Evolutionary conservation across 2,113 vertebrate species (phyloP).

Genomic region (Phrynosoma platyrhinos): DNA sequence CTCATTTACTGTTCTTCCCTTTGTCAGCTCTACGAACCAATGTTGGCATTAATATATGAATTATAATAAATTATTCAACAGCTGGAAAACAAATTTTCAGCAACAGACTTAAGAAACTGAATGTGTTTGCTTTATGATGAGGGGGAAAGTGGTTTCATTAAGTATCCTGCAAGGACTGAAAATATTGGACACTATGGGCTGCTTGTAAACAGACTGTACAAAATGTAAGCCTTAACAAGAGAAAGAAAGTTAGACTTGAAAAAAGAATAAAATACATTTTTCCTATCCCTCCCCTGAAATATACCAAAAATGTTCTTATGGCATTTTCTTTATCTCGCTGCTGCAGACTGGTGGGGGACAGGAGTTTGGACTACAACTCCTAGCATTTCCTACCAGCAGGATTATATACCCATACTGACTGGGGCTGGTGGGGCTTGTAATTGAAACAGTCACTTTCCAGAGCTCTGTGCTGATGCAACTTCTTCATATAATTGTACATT

Average conservation of each 20-base stretch:
- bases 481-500: no score
- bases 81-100: conserved; percentile 25
- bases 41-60: conserved; percentile 36
- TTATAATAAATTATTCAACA: conserved; percentile 30
- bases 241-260: background rate
- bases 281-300: background rate
- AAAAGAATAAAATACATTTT: background rate
- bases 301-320: background rate
- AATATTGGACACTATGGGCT: conserved; percentile 1
- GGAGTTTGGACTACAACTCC: no score
- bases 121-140: conserved; percentile 15
- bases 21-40: conserved; percentile 17
- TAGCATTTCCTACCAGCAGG: no score
- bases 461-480: no score
- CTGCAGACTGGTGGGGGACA: no score
- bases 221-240: background rate
- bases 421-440: no score
- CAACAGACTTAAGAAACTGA: conserved; percentile 10
- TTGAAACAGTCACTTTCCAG: no score
- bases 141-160: background rate
- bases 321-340: no score
- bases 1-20: background rate
- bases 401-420: no score
- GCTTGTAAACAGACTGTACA: background rate
- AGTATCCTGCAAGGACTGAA: background rate